Evolutionary conservation across 2,797 vertebrate genomes (phyloP).

Genomic region (Macropus fuliginosus): DNA sequence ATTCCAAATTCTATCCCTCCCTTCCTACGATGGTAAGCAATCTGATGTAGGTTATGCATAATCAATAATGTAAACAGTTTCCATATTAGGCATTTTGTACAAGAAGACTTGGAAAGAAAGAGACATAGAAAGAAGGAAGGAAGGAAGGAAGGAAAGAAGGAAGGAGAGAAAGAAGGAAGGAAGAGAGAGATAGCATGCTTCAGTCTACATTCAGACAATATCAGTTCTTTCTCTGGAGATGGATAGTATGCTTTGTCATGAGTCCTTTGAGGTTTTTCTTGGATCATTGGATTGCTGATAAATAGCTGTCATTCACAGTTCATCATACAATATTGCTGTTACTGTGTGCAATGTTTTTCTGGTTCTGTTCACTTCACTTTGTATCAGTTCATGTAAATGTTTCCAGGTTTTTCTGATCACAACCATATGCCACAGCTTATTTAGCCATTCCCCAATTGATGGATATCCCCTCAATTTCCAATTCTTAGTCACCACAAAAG

Average conservation of each 20-base stretch:
- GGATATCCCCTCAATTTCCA: background rate
- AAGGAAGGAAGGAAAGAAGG: no score
- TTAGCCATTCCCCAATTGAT: background rate
- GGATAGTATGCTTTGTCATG: background rate
- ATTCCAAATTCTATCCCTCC: background rate
- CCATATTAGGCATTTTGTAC: background rate
- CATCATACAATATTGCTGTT: background rate
- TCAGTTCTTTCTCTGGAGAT: background rate
- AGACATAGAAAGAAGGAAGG: background rate
- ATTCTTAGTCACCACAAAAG: background rate
- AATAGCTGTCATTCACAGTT: background rate
- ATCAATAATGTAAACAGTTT: background rate
- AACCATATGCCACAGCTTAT: background rate
- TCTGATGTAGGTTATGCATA: background rate
- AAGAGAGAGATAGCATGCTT: background rate
- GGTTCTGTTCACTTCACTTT: background rate
- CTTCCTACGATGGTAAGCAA: background rate
- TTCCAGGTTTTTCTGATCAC: background rate
- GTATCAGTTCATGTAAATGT: background rate
- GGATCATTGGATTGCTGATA: background rate
- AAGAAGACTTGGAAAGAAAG: background rate
- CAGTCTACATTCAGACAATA: background rate
- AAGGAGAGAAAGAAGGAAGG: no score
- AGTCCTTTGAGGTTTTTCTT: background rate
- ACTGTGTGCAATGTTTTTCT: background rate